These are phyloP conservation scores for Copidosoma floridanum DNA, from an alignment of 1,140 invertebrate genomes.

Conservation along the genomic window DNA sequence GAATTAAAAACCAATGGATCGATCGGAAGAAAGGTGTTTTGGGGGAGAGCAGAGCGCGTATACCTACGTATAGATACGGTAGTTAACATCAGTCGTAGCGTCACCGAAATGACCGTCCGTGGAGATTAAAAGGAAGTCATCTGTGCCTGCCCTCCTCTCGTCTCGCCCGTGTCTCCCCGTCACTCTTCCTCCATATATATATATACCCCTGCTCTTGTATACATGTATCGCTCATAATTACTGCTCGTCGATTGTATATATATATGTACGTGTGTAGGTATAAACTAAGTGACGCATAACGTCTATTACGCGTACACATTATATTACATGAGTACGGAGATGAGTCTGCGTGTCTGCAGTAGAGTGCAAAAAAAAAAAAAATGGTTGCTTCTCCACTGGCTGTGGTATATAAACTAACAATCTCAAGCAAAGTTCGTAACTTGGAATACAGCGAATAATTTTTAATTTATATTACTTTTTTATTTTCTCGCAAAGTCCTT, in stretches of 20 bases:
- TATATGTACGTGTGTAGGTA: not conserved
- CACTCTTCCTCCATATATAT: constrained; percentile 55
- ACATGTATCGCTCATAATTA: constrained; percentile 47
- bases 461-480: no score
- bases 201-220: constrained; percentile 21
- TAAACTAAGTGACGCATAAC: no score
- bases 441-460: no score
- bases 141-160: constrained; percentile 34
- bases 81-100: constrained; percentile 43
- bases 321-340: no score
- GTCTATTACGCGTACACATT: no score
- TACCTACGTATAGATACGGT: constrained; percentile 26
- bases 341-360: constrained; percentile 23
- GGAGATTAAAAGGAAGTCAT: constrained; percentile 55
- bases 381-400: no score
- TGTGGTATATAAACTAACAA: no score
- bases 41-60: constrained; percentile 15
- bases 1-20: constrained; percentile 1
- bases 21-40: constrained; percentile 18
- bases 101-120: no score
- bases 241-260: constrained; percentile 40
- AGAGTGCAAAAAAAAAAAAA: constrained; percentile 29
- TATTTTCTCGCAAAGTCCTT: no score
- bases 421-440: no score
- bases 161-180: constrained; percentile 42